Percentiles rank a stretch among this genome's conserved stretches.
Conservation (phyloP, 2,888 invertebrate species). For the Drosophila nigricruria region DNA sequence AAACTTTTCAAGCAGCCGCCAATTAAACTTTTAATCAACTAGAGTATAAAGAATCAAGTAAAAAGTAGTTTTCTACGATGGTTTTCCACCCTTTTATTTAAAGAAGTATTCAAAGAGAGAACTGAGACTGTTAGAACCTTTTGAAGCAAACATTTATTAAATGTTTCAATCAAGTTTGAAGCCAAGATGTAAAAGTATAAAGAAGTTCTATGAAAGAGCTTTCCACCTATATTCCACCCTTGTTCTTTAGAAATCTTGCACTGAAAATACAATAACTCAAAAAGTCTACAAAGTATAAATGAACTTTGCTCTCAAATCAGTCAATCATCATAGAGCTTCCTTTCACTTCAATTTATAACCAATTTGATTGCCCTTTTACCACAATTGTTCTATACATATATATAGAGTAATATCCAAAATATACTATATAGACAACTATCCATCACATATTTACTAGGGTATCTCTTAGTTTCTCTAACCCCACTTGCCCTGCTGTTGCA, state of each 20-base stretch:
- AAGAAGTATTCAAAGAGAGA: neutral
- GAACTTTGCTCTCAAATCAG: too few species aligned
- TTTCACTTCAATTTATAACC: neutral
- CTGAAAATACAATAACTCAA: too few species aligned
- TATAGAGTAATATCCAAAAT: too few species aligned
- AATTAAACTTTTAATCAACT: neutral
- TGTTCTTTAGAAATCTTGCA: too few species aligned
- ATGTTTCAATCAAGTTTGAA: neutral
- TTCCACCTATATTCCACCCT: neutral
- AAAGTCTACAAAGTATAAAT: too few species aligned
- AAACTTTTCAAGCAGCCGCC: neutral
- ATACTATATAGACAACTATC: too few species aligned
- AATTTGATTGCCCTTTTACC: neutral
- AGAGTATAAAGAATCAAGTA: neutral
- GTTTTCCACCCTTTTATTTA: neutral
- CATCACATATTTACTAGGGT: constrained; percentile 12
- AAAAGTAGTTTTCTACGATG: neutral
- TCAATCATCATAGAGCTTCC: neutral
- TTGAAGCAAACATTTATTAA: neutral
- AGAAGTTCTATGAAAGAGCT: neutral
- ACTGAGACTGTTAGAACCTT: neutral
- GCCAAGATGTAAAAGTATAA: neutral
- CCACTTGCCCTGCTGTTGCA: constrained; percentile 1
- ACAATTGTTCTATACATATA: neutral
- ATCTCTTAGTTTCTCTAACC: neutral